Evolutionary conservation across 2,888 invertebrate genomes (phyloP).

Genomic region (Macrophya annulata): DNA sequence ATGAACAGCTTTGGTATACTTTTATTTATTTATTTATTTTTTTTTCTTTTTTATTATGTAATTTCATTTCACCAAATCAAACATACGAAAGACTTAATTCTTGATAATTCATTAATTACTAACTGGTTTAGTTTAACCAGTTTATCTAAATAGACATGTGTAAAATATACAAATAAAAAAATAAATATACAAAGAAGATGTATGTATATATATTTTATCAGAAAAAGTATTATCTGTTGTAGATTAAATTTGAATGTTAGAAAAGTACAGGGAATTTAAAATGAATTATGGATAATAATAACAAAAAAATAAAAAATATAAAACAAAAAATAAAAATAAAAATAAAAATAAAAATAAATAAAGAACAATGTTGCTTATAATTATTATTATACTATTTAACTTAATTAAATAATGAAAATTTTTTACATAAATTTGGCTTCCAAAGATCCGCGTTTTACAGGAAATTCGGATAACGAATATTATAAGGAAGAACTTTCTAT

Average conservation of each 20-base stretch:
- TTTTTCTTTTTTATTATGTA: background rate
- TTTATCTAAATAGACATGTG: conserved; percentile 45
- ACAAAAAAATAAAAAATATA: too few relatives aligned
- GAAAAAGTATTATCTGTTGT: conserved; percentile 61
- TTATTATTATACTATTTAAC: conserved; percentile 25
- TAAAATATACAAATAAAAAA: conserved; percentile 56
- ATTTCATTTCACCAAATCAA: conserved; percentile 24
- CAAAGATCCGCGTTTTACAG: conserved; percentile 37
- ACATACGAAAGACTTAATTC: conserved; percentile 45
- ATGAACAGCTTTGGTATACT: background rate
- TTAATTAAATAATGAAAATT: background rate
- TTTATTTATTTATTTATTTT: too few relatives aligned
- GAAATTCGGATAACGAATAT: background rate
- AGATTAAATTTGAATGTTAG: conserved; percentile 57
- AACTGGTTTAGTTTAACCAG: conserved; percentile 58
- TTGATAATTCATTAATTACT: conserved; percentile 3
- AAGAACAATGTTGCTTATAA: background rate
- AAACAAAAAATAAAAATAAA: background rate
- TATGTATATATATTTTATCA: conserved; percentile 68
- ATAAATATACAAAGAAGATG: conserved; percentile 58
- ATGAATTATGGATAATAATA: conserved; percentile 30
- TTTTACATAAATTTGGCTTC: conserved; percentile 52
- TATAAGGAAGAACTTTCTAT: conserved; percentile 2
- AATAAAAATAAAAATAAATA: background rate
- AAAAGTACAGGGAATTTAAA: conserved; percentile 52